Evolutionary conservation across 64 coral and sea anemone species (phyloP), one percentile per base, ranked within the genome.

Genomic region (Orbicella faveolata): DNA sequence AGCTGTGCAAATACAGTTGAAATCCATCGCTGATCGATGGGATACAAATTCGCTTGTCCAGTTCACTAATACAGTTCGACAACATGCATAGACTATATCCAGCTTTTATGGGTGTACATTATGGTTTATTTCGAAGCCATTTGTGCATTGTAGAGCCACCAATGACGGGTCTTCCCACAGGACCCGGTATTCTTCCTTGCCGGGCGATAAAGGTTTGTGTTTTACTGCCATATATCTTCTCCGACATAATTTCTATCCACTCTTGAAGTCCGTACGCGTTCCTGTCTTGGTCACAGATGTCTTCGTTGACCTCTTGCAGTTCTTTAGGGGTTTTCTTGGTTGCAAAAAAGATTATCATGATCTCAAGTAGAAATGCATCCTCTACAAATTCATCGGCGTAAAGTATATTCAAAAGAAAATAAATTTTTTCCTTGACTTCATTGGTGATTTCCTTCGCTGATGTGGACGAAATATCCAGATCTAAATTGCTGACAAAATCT

Each of bases 321-420:
- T 16, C 25, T 5, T 25, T 21, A 64, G 20, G 15, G 14, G 7
- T 65, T 37, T 65, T 37, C 34, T 37, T 30, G 15, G 18, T 39
- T 65, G 26, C 7, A 23, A 34, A 83, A 18, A 18, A 23, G 57
- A 19, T 36, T 10, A 19, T 39, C 1, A 83, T 39, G 34, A 65
- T 21, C 62, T 83, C 34, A 18, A 66, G 34, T 3, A 83, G 19
- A 66, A 61, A 83, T 25, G 62, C 17, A 37, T 83, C 80, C 20
- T 33, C 76, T 52, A 54, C 17, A 41, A 80, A 80, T 34, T 80
- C 55, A 34, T 61, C 78, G 35, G 54, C 78, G 55, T 80, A 80
- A 15, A 80, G 3, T 16, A 18, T 6, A 48, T 80, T 80, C 14
- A 80, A 80, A 5, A 80, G 78, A 80, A 35, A 80, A 34, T 61